Evolutionary conservation across 2,113 vertebrate genomes (phyloP), one percentile per base, ranked within the genome.

Genomic region (Chaetorhynchus papuensis): DNA sequence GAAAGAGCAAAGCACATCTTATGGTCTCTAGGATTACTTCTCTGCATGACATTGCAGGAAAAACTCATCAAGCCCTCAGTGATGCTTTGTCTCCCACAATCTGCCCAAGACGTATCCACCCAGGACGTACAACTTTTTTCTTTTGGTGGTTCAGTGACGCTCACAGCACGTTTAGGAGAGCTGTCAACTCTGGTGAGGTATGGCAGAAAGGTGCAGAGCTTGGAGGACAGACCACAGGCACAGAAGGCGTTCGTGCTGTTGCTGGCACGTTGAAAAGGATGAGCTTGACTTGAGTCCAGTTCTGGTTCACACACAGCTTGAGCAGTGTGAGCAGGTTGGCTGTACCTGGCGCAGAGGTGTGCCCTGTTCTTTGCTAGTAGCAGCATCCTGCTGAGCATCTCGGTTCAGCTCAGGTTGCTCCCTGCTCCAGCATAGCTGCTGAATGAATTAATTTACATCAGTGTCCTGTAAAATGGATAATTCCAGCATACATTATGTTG

Each of bases 381-480:
- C 78, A 7, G 39, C 0, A 0, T 52, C 84, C 83, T 70, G 53
- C 84, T 78, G 76, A 33, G 64, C 53, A 13, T 63, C 71, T 44
- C 45, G 14, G 74, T 94, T 97, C 94, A 94, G 83, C 65, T 92
- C 57, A 59, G 93, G 88, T 81, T 92, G 78, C 93, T 90, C 81
- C 37, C 37, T 53, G 41, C 39, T 56, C 59, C 61, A 57, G 57
- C 33, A 31, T 65, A 74, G 77, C 65, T 91, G 71, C 76, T 66
- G 89, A 90, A 87, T 42, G 42, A 94, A 88, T 96, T 92, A 71
- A 92, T 96, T 93, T 94, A 44, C 64, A 75, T 93, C 59, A 21
- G 1, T 77, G 75, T 61, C 75, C 86, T 85, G 61, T 74, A 87
- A 93, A 95, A 96, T 57, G 31, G 64, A 49, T 87, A 56, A 87